These are phyloP conservation scores for Cinclus cinclus DNA, from an alignment of 2,113 vertebrate genomes.

Conservation along the genomic window DNA sequence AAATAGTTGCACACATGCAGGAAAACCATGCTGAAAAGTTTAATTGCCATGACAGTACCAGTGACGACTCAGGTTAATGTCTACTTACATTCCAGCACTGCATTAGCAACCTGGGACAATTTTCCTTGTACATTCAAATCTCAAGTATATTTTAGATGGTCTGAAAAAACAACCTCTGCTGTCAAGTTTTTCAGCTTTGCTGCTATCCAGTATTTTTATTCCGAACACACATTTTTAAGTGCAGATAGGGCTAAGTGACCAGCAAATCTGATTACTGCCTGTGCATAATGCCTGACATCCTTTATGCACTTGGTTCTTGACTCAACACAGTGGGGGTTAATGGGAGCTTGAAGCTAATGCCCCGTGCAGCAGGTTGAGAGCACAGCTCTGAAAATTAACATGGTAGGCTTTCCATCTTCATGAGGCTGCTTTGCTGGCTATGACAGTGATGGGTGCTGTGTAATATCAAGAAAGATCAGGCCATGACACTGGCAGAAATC, in stretches of 20 bases:
- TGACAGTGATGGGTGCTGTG: not conserved
- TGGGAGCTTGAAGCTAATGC: slow-evolving; percentile 23
- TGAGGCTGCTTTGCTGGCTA: not conserved
- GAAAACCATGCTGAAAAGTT: not conserved
- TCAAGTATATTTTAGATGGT: not conserved
- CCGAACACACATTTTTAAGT: slow-evolving; percentile 25
- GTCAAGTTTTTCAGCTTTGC: slow-evolving; percentile 1
- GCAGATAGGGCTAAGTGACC: slow-evolving; percentile 19
- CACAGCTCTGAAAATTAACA: not conserved
- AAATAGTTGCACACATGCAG: not conserved
- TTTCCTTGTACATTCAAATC: not conserved
- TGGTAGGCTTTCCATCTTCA: slow-evolving; percentile 24
- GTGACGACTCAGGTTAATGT: not conserved
- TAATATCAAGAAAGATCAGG: not conserved
- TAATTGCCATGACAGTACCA: slow-evolving; percentile 4
- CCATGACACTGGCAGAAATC: not conserved
- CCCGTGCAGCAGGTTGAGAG: not conserved
- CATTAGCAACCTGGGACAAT: not conserved
- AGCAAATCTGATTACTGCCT: slow-evolving; percentile 1
- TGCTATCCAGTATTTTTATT: not conserved
- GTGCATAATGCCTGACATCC: not conserved
- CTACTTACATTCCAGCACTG: not conserved
- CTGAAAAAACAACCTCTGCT: not conserved
- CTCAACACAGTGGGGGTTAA: slow-evolving; percentile 28
- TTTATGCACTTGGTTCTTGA: slow-evolving; percentile 26